Evolutionary conservation across 1,140 invertebrate species (phyloP), one percentile per base, ranked within the genome.

Genomic region (Nilaparvata lugens): DNA sequence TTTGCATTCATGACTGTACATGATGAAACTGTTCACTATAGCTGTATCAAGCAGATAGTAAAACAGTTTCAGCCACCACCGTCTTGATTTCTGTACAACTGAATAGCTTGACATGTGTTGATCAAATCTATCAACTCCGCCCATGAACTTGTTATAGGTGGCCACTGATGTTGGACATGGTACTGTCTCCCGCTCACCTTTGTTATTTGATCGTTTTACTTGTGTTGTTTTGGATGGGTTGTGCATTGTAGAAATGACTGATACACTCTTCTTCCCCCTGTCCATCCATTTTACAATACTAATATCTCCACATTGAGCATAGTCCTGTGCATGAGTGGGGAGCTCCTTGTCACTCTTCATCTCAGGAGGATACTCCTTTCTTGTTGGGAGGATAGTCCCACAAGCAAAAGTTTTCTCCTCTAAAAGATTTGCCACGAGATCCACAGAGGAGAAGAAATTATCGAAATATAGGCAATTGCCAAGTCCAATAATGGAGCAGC

Each of bases 81-180:
- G 16, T 56, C n/a, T n/a, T n/a, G n/a, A n/a, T n/a, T n/a, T n/a
- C n/a, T n/a, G n/a, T n/a, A n/a, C n/a, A n/a, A n/a, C n/a, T n/a
- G n/a, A n/a, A n/a, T 38, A 56, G 13, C 9, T 28, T 16, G 4
- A 13, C 19, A 11, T 40, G 13, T 9, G 56, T 60, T 67, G 66
- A 61, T 66, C 64, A 54, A 63, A 64, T 19, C 56, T 25, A 43
- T 66, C 62, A 19, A 67, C 64, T n/a, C 62, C 58, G 4, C 65
- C 64, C 64, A 64, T 67, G 52, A 56, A 62, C 24, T 66, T 57
- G 38, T 65, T 64, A 51, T 67, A 67, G 1, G 62, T 14, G 11
- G 57, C 4, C 19, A 67, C 42, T 35, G 57, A 23, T 45, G 51
- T 38, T 18, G 66, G 62, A 48, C 62, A 63, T 16, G 23, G 48